These are phyloP conservation scores for Craseonycteris thonglongyai DNA, from an alignment of 2,113 vertebrate genomes.

Conservation along the genomic window DNA sequence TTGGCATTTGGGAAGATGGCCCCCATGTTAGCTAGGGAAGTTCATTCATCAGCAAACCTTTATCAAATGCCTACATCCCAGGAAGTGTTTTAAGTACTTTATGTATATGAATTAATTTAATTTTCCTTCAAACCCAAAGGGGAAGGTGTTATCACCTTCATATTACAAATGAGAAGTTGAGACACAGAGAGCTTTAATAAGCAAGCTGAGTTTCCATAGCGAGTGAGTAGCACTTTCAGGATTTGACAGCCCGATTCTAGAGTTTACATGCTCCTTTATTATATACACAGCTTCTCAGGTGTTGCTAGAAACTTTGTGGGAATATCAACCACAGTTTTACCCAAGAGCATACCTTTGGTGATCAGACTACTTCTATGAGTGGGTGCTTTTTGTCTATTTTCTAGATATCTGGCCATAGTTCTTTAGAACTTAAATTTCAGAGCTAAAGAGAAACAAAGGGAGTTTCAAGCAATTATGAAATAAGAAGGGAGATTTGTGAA, in stretches of 20 bases:
- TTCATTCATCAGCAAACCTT: neutral
- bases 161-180: neutral
- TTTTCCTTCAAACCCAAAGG: neutral
- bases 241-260: neutral
- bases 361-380: neutral
- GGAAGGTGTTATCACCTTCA: neutral
- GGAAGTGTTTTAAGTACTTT: neutral
- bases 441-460: neutral
- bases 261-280: accelerated
- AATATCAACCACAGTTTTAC: neutral
- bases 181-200: neutral
- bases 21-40: neutral
- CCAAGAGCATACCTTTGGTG: neutral
- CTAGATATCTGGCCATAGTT: neutral
- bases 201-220: neutral
- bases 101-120: neutral
- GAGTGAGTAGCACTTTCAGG: neutral
- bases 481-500: neutral
- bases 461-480: neutral
- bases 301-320: neutral
- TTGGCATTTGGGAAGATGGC: neutral
- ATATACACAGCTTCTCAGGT: neutral
- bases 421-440: neutral
- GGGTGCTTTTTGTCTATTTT: neutral
- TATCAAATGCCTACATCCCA: neutral